Evolutionary conservation across 2,888 invertebrate species (phyloP), one percentile per base, ranked within the genome.

Genomic region (Acanthopleura granulata): DNA sequence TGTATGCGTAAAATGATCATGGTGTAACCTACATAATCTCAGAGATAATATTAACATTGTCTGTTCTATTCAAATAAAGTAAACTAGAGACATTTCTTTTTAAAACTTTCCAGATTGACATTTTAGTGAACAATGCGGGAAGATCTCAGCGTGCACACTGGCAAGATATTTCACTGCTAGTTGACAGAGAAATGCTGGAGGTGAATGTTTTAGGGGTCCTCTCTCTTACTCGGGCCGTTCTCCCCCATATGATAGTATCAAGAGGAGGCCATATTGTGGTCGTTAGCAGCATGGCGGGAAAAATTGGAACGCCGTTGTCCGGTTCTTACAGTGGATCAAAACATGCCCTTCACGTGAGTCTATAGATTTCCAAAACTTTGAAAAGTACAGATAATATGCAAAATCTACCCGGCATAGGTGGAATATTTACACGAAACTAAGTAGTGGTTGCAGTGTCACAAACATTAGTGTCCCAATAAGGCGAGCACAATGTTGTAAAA

Each of bases 121-220:
- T 96, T 75, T 91, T 96, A 57, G 93, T 96, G 0, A 95, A 95
- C 87, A 96, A 96, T 91, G 95, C 95, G 0, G 96, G 95, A 0
- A 91, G 95, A 74, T 94, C 95, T 12, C 96, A 96, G 88, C 91
- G 95, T 79, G 94, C 94, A 0, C 83, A 89, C 27, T 95, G 94
- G 94, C 93, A 94, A 78, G 91, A 93, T 0, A 95, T 94, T 66
- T 93, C 94, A 0, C 79, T 94, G 0, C 89, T 91, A 62, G 95
- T 96, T 0, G 96, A 96, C 88, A 92, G 92, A 70, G 93, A 94
- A 77, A 91, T 95, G 83, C 94, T 96, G 86, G 94, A 95, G 51
- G 87, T 96, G 75, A 95, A 96, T 89, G 94, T 95, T 0, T 94
- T 96, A 80, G 92, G 94, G 0, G 92, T 93, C 6, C 88, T 96